phyloP scores from a whole-genome alignment of 2,888 invertebrate species.

The Aelia acuminata region DNA sequence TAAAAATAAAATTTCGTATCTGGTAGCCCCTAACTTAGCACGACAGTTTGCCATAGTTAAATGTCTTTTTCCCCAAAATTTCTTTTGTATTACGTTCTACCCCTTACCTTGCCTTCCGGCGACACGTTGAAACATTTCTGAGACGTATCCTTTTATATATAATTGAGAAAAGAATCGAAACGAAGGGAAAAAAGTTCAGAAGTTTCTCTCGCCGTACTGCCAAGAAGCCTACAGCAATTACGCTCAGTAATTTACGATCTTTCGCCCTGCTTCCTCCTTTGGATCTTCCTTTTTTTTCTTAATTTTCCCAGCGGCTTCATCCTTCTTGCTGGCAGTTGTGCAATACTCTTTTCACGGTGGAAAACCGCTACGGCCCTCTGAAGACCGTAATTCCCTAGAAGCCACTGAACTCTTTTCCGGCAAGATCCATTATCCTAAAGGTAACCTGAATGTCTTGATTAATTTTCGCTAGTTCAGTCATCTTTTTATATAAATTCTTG shows the following conservation, averaged over 20 bases:
- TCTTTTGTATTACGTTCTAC: not conserved
- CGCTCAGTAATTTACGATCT: slow-evolving; percentile 22
- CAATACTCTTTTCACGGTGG: slow-evolving; percentile 36
- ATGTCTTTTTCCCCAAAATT: no score
- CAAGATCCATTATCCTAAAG: not conserved
- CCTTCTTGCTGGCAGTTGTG: not conserved
- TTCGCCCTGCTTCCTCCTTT: not conserved
- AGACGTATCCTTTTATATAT: not conserved
- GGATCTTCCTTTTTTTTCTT: not conserved
- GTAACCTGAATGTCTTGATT: no score
- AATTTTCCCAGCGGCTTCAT: not conserved
- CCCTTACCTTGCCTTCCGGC: not conserved
- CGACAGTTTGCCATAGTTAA: no score
- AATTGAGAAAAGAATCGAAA: not conserved
- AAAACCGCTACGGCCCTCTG: not conserved
- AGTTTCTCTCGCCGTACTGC: not conserved
- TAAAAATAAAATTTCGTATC: no score
- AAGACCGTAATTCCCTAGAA: not conserved
- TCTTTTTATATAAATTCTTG: no score
- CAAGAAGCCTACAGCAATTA: slow-evolving; percentile 9
- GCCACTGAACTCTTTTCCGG: slow-evolving; percentile 30
- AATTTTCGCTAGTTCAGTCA: no score
- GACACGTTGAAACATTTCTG: not conserved
- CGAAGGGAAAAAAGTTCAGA: not conserved
- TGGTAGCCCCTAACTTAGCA: no score